Percentiles rank a stretch among this genome's conserved stretches.
Conservation (phyloP, 2,113 vertebrate genomes). For the Ivindomyrus marchei region DNA sequence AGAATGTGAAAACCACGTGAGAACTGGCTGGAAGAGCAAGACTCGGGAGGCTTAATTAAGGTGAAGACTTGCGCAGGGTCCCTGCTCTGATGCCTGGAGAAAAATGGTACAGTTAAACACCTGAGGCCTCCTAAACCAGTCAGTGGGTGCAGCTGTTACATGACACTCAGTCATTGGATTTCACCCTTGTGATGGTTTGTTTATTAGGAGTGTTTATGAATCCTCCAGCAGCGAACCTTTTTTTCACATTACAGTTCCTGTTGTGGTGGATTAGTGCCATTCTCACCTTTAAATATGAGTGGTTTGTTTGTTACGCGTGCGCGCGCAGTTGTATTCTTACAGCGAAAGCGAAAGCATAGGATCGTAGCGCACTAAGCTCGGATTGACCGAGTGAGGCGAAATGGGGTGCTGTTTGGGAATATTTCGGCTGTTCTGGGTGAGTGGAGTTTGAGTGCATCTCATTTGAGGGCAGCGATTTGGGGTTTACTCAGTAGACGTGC, state of each 20-base stretch:
- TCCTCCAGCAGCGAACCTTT: neutral
- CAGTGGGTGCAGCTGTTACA: neutral
- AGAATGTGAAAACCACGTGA: neutral
- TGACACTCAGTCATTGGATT: neutral
- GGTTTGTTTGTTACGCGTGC: neutral
- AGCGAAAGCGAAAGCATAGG: neutral
- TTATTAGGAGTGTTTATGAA: neutral
- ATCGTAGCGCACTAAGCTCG: neutral
- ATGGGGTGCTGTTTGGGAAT: slow-evolving; percentile 12
- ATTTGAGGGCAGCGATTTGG: neutral
- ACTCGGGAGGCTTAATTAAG: neutral
- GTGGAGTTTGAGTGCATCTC: neutral
- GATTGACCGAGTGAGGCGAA: neutral
- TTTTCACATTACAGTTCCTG: neutral
- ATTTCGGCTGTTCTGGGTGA: slow-evolving; percentile 19
- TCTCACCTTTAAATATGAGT: neutral
- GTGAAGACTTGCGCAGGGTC: neutral
- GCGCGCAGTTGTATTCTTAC: neutral
- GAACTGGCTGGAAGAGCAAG: neutral
- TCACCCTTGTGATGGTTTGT: neutral
- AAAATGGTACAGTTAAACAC: neutral
- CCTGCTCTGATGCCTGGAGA: neutral
- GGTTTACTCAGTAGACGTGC: neutral
- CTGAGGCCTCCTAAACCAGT: neutral
- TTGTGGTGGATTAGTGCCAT: neutral